These are phyloP conservation scores for Urosaurus nigricauda DNA, from an alignment of 2,797 vertebrate species.

Conservation along the genomic window DNA sequence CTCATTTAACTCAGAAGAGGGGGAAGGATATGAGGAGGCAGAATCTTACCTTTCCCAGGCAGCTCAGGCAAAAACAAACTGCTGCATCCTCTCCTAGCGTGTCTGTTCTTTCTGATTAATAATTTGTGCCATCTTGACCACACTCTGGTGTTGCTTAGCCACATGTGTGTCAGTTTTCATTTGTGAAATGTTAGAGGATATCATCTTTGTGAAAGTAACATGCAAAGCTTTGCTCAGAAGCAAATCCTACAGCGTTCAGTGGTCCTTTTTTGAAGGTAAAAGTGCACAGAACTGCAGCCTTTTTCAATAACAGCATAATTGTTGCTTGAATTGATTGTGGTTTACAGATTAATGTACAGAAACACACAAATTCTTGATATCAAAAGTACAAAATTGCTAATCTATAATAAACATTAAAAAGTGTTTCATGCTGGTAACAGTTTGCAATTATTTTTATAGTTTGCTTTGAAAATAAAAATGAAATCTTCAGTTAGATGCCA, in stretches of 20 bases:
- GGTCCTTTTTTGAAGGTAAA: neutral
- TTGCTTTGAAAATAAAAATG: conserved; percentile 13
- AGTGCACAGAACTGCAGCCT: neutral
- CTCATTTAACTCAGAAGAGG: too few relatives aligned
- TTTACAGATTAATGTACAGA: neutral
- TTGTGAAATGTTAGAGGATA: too few relatives aligned
- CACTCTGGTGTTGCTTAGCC: too few relatives aligned
- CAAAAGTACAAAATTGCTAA: neutral
- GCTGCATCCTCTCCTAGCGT: too few relatives aligned
- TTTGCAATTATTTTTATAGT: neutral
- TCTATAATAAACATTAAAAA: conserved; percentile 1
- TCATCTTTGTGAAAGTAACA: neutral
- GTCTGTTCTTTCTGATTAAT: too few relatives aligned
- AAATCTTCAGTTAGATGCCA: neutral
- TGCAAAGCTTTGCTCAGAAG: neutral
- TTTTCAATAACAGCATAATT: neutral
- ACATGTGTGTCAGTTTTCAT: too few relatives aligned
- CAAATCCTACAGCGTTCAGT: neutral
- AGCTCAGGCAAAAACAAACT: too few relatives aligned
- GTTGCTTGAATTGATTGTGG: neutral
- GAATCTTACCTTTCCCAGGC: too few relatives aligned
- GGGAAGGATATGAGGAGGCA: too few relatives aligned
- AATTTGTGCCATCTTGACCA: too few relatives aligned
- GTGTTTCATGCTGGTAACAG: neutral
- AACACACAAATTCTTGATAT: neutral